Evolutionary conservation across 2,797 vertebrate species (phyloP).

Genomic region (Platyrinchus mystaceus): DNA sequence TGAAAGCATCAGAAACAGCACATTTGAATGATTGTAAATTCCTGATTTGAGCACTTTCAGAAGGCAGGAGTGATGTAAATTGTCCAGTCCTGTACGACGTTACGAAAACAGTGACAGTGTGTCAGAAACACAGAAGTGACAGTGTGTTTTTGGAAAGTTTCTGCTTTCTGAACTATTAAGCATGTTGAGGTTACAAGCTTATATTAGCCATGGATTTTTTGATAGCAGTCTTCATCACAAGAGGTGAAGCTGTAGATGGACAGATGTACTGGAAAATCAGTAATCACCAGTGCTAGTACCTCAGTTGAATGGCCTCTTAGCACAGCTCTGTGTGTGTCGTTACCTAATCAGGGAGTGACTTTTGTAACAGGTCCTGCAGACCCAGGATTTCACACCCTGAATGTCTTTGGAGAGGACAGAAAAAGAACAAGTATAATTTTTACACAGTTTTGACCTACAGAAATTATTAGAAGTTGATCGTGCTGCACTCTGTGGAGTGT

Average conservation of each 20-base stretch:
- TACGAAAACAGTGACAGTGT: neutral
- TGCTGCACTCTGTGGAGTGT: neutral
- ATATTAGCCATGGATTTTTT: neutral
- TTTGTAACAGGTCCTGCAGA: neutral
- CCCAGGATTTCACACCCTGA: neutral
- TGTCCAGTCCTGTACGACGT: neutral
- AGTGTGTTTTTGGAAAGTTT: neutral
- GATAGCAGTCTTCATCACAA: neutral
- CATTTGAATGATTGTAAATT: neutral
- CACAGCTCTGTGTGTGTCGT: neutral
- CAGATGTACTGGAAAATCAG: neutral
- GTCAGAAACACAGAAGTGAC: neutral
- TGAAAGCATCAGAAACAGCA: neutral
- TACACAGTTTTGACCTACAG: neutral
- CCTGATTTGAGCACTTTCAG: neutral
- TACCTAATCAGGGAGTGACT: neutral
- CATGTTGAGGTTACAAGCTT: neutral
- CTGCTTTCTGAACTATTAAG: neutral
- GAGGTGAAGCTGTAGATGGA: neutral
- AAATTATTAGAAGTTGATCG: neutral
- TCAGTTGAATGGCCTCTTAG: neutral
- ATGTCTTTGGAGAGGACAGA: neutral
- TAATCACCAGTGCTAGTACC: neutral
- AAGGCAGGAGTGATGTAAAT: neutral
- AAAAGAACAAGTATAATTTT: neutral